Evolutionary conservation across 2,888 invertebrate species (phyloP).

Genomic region (Kryphioiulus occultus): DNA sequence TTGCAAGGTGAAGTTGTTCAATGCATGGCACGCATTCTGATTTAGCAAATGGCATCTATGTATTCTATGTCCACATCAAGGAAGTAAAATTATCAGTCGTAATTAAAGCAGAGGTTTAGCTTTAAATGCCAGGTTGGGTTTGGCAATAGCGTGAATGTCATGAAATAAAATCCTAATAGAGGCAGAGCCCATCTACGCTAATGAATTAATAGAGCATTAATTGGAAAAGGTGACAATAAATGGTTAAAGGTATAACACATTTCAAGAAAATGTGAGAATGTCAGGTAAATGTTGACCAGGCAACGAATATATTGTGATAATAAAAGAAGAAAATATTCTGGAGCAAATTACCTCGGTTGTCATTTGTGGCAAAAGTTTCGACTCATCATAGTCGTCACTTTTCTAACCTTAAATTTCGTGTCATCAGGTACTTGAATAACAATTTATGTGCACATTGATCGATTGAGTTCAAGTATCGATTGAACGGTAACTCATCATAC

Average conservation of each 20-base stretch:
- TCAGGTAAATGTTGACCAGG: too few relatives aligned
- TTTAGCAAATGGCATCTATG: neutral
- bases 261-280: neutral
- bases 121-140: neutral
- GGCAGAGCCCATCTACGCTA: neutral
- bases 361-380: too few relatives aligned
- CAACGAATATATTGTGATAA: too few relatives aligned
- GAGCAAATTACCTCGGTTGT: too few relatives aligned
- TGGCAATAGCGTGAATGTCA: neutral
- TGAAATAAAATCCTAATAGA: neutral
- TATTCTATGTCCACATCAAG: constrained; percentile 7
- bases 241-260: neutral
- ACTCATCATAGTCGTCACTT: too few relatives aligned
- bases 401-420: too few relatives aligned
- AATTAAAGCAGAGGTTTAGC: neutral
- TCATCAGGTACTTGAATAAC: too few relatives aligned
- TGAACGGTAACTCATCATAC: too few relatives aligned
- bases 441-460: too few relatives aligned
- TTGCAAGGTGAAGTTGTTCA: neutral
- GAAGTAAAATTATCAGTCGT: neutral
- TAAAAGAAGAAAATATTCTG: too few relatives aligned
- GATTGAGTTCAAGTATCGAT: too few relatives aligned
- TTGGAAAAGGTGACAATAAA: too few relatives aligned
- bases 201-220: neutral
- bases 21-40: neutral